These are phyloP conservation scores for Drosophila navojoa DNA, from an alignment of 1,140 invertebrate genomes.

Conservation along the genomic window DNA sequence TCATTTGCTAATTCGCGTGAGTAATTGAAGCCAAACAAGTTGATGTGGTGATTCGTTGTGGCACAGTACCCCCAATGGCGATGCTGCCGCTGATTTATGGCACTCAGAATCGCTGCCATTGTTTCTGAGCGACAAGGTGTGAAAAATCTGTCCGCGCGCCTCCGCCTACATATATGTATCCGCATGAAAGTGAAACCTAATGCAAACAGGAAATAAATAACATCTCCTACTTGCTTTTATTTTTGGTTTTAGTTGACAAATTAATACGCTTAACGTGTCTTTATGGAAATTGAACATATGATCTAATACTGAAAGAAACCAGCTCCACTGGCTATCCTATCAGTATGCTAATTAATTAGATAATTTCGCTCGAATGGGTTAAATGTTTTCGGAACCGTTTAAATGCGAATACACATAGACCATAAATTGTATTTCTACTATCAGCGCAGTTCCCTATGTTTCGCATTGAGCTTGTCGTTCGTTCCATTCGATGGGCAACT, in stretches of 20 bases:
- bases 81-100: conserved; percentile 71
- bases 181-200: conserved; percentile 29
- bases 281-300: conserved; percentile 59
- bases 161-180: not conserved
- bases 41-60: conserved; percentile 42
- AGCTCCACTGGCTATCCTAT: conserved; percentile 33
- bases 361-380: conserved; percentile 66
- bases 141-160: conserved; percentile 35
- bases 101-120: conserved; percentile 47
- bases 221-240: conserved; percentile 18
- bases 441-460: conserved; percentile 9
- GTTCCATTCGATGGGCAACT: conserved; percentile 31
- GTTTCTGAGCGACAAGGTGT: conserved; percentile 60
- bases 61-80: conserved; percentile 32
- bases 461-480: conserved; percentile 7
- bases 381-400: conserved; percentile 74
- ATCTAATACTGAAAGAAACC: conserved; percentile 57
- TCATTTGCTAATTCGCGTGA: conserved; percentile 55
- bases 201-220: conserved; percentile 33
- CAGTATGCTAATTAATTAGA: conserved; percentile 65
- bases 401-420: conserved; percentile 42
- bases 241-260: conserved; percentile 54
- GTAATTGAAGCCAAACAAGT: conserved; percentile 61
- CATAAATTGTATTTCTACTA: conserved; percentile 59
- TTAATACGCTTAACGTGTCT: conserved; percentile 33